Evolutionary conservation across 2,113 vertebrate genomes (phyloP).

Genomic region (Laticauda colubrina): DNA sequence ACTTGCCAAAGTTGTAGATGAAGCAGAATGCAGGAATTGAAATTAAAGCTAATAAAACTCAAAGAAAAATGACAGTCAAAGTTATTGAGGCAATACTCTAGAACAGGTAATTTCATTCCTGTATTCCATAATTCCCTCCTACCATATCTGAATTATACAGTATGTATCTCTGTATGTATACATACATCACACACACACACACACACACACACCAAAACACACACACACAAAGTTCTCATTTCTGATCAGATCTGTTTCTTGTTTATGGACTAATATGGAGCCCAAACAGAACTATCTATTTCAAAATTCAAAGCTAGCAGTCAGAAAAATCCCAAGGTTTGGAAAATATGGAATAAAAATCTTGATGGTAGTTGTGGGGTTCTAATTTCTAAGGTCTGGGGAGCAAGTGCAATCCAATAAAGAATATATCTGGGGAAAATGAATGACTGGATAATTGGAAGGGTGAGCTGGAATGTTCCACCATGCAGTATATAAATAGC

Average conservation of each 20-base stretch:
- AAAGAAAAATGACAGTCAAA: background rate
- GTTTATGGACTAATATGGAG: background rate
- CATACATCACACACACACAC: too few relatives aligned
- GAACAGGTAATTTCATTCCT: background rate
- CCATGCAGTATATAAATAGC: background rate
- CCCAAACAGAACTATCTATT: background rate
- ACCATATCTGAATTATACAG: background rate
- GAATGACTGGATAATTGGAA: background rate
- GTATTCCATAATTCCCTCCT: background rate
- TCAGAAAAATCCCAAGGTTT: background rate
- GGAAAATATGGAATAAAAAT: background rate
- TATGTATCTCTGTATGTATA: background rate
- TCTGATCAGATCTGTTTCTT: background rate
- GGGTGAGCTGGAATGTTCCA: background rate
- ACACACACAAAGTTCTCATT: background rate
- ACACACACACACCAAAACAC: too few relatives aligned
- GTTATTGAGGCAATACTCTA: background rate
- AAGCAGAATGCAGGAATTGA: background rate
- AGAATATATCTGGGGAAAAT: background rate
- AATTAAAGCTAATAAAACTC: background rate
- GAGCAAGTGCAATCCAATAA: background rate
- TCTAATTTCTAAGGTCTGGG: background rate
- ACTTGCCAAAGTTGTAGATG: background rate
- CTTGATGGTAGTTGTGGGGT: background rate
- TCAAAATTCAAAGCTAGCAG: background rate